Conservation (phyloP, 2,888 invertebrate species). For the Saturnia pavonia region DNA sequence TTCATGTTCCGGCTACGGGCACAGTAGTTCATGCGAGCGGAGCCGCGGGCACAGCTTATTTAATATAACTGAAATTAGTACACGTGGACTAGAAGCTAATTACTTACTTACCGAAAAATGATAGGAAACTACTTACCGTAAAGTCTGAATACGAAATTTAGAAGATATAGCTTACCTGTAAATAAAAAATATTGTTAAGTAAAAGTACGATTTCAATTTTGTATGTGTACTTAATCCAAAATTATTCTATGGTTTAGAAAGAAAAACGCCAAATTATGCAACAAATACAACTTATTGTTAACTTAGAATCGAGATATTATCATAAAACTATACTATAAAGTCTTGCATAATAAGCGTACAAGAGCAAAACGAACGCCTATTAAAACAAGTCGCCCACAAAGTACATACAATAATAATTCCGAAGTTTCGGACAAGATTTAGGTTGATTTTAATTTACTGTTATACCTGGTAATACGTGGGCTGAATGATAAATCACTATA, state of each 20-base stretch:
- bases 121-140: slow-evolving; percentile 36
- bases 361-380: not conserved
- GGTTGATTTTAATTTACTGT: slow-evolving; percentile 5
- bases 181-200: slow-evolving; percentile 32
- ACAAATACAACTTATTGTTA: not conserved
- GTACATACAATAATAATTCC: not conserved
- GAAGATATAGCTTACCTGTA: slow-evolving; percentile 51
- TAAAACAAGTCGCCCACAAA: not conserved
- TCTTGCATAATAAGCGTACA: not conserved
- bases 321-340: not conserved
- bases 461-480: not conserved
- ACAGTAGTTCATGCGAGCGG: no score
- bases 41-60: no score
- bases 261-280: not conserved
- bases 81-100: no score
- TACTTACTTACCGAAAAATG: no score
- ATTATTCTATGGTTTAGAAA: not conserved
- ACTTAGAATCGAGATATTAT: not conserved
- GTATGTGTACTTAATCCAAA: not conserved
- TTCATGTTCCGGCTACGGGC: no score
- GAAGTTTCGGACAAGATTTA: slow-evolving; percentile 2
- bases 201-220: not conserved
- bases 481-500: not conserved
- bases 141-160: slow-evolving; percentile 34
- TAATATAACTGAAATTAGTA: slow-evolving; percentile 5